A percentile compares a stretch with the other conserved stretches of the same genome.
phyloP scores from a whole-genome alignment of 2,888 invertebrate genomes.

The Phalera bucephala region DNA sequence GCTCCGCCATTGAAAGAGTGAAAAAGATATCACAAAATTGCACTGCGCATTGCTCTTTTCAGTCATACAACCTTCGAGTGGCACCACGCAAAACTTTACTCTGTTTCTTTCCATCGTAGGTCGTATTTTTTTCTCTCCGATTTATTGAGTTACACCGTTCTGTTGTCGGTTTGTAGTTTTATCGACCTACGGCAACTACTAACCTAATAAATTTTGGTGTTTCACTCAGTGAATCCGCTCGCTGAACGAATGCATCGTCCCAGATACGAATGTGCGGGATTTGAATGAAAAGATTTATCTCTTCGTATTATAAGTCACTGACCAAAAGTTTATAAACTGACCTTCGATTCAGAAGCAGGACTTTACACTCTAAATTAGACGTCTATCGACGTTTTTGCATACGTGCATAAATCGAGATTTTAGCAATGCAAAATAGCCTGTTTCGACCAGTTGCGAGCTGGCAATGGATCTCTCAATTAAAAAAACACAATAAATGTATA shows the following conservation, averaged over 20 bases:
- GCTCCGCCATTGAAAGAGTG: conserved; percentile 73
- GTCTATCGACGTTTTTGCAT: conserved; percentile 20
- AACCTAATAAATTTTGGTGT: conserved; percentile 83
- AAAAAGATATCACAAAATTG: conserved; percentile 82
- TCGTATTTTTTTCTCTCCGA: conserved; percentile 64
- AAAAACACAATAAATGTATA: conserved; percentile 55
- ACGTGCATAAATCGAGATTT: conserved; percentile 14
- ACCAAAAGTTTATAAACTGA: conserved; percentile 28
- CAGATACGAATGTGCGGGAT: conserved; percentile 73
- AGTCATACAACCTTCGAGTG: conserved; percentile 66
- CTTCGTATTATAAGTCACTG: conserved; percentile 42
- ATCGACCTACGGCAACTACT: conserved; percentile 83
- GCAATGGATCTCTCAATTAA: conserved; percentile 56
- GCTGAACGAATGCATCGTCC: conserved; percentile 80
- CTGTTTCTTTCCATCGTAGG: conserved; percentile 63
- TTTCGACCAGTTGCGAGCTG: conserved; percentile 28
- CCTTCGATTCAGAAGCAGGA: conserved; percentile 11
- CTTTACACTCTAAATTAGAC: conserved; percentile 13
- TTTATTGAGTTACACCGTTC: conserved; percentile 69
- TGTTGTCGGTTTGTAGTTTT: conserved; percentile 64
- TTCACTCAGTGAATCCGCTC: conserved; percentile 80
- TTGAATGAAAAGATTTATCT: conserved; percentile 63
- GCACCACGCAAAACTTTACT: conserved; percentile 63
- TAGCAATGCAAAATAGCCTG: conserved; percentile 30
- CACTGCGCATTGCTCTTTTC: conserved; percentile 81